Base-by-base conservation (phyloP, 2,797 vertebrate species). In the Prionace glauca region DNA sequence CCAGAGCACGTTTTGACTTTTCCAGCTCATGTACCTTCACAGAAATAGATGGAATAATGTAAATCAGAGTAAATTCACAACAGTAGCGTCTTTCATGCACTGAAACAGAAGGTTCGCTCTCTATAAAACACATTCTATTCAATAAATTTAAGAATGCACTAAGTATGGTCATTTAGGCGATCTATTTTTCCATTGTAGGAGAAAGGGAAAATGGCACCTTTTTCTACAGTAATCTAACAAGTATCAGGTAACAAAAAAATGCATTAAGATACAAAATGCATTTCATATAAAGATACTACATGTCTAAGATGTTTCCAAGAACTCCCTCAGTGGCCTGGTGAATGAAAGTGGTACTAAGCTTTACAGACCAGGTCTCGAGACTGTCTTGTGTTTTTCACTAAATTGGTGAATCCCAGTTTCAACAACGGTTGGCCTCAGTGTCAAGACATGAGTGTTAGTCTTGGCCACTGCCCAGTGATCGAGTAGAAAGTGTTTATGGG, bases 11-110 rank as follows among this genome's bases (percentile, higher is more conserved):
- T 96, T 99, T 99, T 0, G 98, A 97, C 96, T 99, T 99, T 97
- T 99, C 99, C 97, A 99, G 97, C 97, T 99, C 99, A 0, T 99
- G 99, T 32, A 99, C 99, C 99, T 99, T 97, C 0, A 95, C 36
- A 50, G 4, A 69, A 92, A 92, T 36, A 90, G 62, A 62, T 62
- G 36, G n/a, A 65, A 92, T 22, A 22, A 24, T 45, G 41, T 69
- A 67, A 69, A 24, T 36, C 22, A 41, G 2, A 41, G 20, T 36
- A 36, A 3, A 22, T 69, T 65, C 9, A n/a, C 60, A 92, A 67
- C 62, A 62, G 26, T 4, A n/a, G 32, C 22, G 65, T 67, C 32
- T 67, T 92, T 67, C 5, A 36, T 67, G 22, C 62, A 67, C 20
- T 36, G 18, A 3, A 3, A 67, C 26, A 90, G 18, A 81, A 60